These are phyloP conservation scores for Lymantria dispar DNA, from an alignment of 2,888 invertebrate genomes.

Conservation along the genomic window DNA sequence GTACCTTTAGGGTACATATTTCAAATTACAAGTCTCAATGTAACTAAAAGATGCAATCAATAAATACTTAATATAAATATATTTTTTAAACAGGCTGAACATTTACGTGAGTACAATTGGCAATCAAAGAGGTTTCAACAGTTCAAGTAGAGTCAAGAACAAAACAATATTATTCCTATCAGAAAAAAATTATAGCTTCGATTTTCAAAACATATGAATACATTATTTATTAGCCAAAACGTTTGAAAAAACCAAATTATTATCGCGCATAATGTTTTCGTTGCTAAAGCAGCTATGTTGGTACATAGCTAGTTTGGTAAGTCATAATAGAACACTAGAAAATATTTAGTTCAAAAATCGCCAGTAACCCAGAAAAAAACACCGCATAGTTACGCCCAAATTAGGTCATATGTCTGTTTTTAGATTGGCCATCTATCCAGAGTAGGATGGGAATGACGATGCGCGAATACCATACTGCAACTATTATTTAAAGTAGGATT, in stretches of 20 bases:
- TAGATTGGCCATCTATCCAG: constrained; percentile 56
- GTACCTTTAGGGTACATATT: too few relatives aligned
- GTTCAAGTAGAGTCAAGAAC: constrained; percentile 7
- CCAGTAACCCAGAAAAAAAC: constrained; percentile 40
- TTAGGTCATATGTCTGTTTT: constrained; percentile 73
- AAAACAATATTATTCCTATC: constrained; percentile 2
- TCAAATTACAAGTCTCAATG: too few relatives aligned
- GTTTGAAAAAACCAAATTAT: too few relatives aligned
- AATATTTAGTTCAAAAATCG: constrained; percentile 27
- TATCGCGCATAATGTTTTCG: too few relatives aligned
- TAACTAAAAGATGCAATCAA: too few relatives aligned
- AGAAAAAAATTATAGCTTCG: too few relatives aligned
- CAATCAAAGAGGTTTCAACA: constrained; percentile 13
- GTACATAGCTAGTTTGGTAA: constrained; percentile 18
- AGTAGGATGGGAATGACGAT: constrained; percentile 44
- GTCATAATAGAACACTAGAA: not conserved
- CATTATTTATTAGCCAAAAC: too few relatives aligned
- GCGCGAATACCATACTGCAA: constrained; percentile 57
- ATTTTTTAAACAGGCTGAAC: not conserved
- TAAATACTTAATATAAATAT: too few relatives aligned
- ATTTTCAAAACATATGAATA: too few relatives aligned
- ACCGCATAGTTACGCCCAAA: constrained; percentile 52
- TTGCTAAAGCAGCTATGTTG: too few relatives aligned
- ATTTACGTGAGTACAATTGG: constrained; percentile 3
- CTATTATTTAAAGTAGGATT: constrained; percentile 1